Conservation (phyloP, 2,797 vertebrate genomes). For the Sebastes dallii region DNA sequence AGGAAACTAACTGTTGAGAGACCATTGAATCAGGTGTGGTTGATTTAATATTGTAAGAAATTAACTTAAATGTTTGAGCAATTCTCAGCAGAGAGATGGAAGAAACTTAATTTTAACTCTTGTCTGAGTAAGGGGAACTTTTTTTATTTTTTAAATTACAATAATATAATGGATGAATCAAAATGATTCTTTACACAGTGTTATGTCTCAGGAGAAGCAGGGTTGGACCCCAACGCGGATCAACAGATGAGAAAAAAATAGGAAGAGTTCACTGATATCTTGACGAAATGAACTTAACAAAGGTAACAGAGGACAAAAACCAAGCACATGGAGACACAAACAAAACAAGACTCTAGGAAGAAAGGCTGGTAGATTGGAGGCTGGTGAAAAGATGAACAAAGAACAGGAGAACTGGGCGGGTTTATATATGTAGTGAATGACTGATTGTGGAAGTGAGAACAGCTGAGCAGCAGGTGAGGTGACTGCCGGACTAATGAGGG, state of each 20-base stretch:
- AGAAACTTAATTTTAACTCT: too few relatives aligned
- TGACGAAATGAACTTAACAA: not conserved
- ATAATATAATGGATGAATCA: not conserved
- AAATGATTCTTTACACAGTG: not conserved
- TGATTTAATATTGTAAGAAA: too few relatives aligned
- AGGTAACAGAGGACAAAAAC: not conserved
- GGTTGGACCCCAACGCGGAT: not conserved
- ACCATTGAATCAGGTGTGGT: not conserved
- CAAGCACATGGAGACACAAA: too few relatives aligned
- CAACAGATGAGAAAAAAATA: too few relatives aligned
- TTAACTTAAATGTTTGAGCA: too few relatives aligned
- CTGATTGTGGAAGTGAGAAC: too few relatives aligned
- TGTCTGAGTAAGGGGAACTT: too few relatives aligned
- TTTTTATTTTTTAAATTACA: too few relatives aligned
- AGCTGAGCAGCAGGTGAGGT: too few relatives aligned
- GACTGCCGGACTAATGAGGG: too few relatives aligned
- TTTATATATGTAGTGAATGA: too few relatives aligned
- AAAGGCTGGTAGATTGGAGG: not conserved
- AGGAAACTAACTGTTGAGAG: not conserved
- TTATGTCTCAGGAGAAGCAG: not conserved
- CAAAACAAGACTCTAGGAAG: not conserved
- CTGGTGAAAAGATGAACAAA: not conserved
- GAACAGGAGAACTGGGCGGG: not conserved
- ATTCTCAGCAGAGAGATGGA: too few relatives aligned
- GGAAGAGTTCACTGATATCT: not conserved